Evolutionary conservation across 2,888 invertebrate species (phyloP).

Genomic region (Drosophila flavopinicola): DNA sequence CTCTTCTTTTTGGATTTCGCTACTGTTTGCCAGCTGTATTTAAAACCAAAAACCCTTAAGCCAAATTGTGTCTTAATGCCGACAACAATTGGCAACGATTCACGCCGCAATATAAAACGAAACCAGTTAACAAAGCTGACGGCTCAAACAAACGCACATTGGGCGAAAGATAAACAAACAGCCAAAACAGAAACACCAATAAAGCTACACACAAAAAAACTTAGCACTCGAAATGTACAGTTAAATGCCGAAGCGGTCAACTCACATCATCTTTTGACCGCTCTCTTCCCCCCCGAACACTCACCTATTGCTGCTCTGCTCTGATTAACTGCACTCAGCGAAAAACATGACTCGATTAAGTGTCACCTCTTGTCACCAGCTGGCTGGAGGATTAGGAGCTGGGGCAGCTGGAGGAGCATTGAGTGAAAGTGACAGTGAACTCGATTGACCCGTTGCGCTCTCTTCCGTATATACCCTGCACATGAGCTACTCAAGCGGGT

Average conservation of each 20-base stretch:
- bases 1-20: background rate
- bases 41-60: slow-evolving; percentile 19
- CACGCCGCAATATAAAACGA: slow-evolving; percentile 22
- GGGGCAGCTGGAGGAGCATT: background rate
- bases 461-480: slow-evolving; percentile 49
- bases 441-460: slow-evolving; percentile 75
- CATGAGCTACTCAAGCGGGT: background rate
- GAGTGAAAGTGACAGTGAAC: slow-evolving; percentile 84
- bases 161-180: slow-evolving; percentile 9
- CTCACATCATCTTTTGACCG: slow-evolving; percentile 31
- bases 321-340: slow-evolving; percentile 28
- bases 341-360: slow-evolving; percentile 34
- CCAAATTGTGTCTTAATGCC: slow-evolving; percentile 2
- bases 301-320: slow-evolving; percentile 5
- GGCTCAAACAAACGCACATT: slow-evolving; percentile 21
- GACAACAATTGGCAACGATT: slow-evolving; percentile 26
- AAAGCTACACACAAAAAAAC: slow-evolving; percentile 16
- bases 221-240: slow-evolving; percentile 54
- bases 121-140: slow-evolving; percentile 28
- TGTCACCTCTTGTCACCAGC: slow-evolving; percentile 32
- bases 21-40: slow-evolving; percentile 10
- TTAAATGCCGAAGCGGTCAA: slow-evolving; percentile 46
- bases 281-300: background rate
- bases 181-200: slow-evolving; percentile 26
- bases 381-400: slow-evolving; percentile 5